Percentiles rank a stretch among this genome's conserved stretches.
phyloP scores from a whole-genome alignment of 2,797 vertebrate genomes.

The Enteromius viviparus region DNA sequence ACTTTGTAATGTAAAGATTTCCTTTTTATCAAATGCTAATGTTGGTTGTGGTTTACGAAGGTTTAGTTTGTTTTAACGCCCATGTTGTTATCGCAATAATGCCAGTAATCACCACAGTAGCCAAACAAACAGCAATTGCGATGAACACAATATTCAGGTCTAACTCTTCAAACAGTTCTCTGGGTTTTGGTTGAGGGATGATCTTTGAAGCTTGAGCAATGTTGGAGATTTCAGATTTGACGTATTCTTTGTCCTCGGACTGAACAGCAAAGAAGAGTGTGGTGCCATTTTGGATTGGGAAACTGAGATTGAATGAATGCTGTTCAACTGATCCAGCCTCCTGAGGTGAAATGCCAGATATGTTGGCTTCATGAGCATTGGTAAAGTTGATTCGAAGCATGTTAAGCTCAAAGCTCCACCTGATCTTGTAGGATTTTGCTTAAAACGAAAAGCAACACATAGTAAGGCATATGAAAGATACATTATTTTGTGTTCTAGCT shows the following conservation, averaged over 20 bases:
- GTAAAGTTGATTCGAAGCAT: conserved; percentile 67
- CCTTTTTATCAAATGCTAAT: not conserved
- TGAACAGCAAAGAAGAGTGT: conserved; percentile 68
- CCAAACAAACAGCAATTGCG: conserved; percentile 32
- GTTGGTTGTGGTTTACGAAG: not conserved
- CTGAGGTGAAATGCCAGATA: conserved; percentile 61
- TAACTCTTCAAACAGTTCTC: not conserved
- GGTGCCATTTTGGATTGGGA: conserved; percentile 54
- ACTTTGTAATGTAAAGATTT: not conserved
- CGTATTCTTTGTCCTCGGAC: conserved; percentile 59
- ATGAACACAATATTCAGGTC: conserved; percentile 6
- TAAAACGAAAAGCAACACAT: conserved; percentile 49
- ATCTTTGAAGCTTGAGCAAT: conserved; percentile 63
- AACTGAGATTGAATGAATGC: conserved; percentile 63
- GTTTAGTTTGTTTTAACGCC: not conserved
- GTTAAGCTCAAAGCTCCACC: conserved; percentile 66
- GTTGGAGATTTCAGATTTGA: conserved; percentile 71
- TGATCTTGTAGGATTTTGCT: conserved; percentile 74
- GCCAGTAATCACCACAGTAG: not conserved
- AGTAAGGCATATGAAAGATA: not conserved
- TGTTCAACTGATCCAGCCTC: conserved; percentile 65
- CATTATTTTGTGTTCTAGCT: not conserved
- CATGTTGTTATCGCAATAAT: conserved; percentile 29
- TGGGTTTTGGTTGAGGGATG: conserved; percentile 11
- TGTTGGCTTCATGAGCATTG: conserved; percentile 62